Percentiles rank a stretch among this genome's conserved stretches.
Evolutionary conservation across 2,113 vertebrate species (phyloP).

Genomic region (Syrmaticus mikado): DNA sequence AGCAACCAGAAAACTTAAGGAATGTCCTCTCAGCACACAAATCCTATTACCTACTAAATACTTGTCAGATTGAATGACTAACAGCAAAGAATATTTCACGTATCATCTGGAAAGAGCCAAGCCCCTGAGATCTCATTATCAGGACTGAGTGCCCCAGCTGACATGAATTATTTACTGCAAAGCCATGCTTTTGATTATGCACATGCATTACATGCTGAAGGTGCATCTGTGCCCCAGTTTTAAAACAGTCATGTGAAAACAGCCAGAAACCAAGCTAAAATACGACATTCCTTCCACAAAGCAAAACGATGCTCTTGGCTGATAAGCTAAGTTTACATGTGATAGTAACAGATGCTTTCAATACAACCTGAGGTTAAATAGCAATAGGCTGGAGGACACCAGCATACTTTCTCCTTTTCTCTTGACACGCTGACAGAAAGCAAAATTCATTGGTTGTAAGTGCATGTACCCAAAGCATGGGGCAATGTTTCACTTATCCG

Average conservation of each 20-base stretch:
- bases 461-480: background rate
- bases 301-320: background rate
- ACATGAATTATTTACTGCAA: constrained; percentile 77
- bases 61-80: constrained; percentile 61
- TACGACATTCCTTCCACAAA: background rate
- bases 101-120: constrained; percentile 49
- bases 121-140: constrained; percentile 83
- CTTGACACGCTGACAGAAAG: background rate
- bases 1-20: background rate
- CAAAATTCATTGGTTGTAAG: background rate
- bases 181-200: constrained; percentile 55
- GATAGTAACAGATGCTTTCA: background rate
- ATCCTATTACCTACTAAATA: constrained; percentile 15
- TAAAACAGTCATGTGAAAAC: constrained; percentile 24
- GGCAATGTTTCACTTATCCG: background rate
- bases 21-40: background rate
- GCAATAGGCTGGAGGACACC: background rate
- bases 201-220: constrained; percentile 11
- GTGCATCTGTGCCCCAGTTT: constrained; percentile 68
- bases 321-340: background rate
- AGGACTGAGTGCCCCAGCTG: constrained; percentile 55
- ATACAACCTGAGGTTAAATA: background rate
- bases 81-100: constrained; percentile 45
- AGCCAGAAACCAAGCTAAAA: background rate
- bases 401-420: background rate